phyloP scores from a whole-genome alignment of 2,888 invertebrate genomes.

The Epistrophe eligans region DNA sequence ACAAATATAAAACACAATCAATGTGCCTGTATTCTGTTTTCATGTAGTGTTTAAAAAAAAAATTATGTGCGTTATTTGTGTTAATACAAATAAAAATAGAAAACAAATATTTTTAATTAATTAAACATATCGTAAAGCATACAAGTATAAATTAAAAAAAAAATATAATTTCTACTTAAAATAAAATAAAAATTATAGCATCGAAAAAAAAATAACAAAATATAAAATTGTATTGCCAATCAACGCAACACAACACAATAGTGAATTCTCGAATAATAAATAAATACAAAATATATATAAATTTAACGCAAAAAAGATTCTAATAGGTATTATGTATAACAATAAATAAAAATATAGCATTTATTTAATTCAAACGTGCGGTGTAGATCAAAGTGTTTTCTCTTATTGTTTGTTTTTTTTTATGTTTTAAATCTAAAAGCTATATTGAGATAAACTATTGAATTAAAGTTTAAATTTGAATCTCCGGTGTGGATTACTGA shows the following conservation, averaged over 20 bases:
- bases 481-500: conserved; percentile 44
- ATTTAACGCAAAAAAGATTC: conserved; percentile 63
- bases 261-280: conserved; percentile 27
- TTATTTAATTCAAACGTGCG: conserved; percentile 20
- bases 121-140: conserved; percentile 68
- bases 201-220: conserved; percentile 43
- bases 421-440: background rate
- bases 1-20: conserved; percentile 70
- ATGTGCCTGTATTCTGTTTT: conserved; percentile 76
- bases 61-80: conserved; percentile 69
- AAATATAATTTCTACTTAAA: conserved; percentile 30
- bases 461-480: conserved; percentile 24
- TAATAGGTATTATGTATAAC: conserved; percentile 31
- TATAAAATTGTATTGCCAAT: conserved; percentile 39
- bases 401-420: background rate
- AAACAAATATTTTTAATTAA: conserved; percentile 45
- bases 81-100: conserved; percentile 60
- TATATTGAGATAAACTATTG: background rate
- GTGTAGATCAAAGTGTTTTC: conserved; percentile 42
- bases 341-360: conserved; percentile 35
- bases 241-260: conserved; percentile 28
- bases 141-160: conserved; percentile 31
- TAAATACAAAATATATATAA: conserved; percentile 23
- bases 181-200: conserved; percentile 51
- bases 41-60: conserved; percentile 65